phyloP scores from a whole-genome alignment of 2,888 invertebrate genomes.

The Trachelus tabidus region DNA sequence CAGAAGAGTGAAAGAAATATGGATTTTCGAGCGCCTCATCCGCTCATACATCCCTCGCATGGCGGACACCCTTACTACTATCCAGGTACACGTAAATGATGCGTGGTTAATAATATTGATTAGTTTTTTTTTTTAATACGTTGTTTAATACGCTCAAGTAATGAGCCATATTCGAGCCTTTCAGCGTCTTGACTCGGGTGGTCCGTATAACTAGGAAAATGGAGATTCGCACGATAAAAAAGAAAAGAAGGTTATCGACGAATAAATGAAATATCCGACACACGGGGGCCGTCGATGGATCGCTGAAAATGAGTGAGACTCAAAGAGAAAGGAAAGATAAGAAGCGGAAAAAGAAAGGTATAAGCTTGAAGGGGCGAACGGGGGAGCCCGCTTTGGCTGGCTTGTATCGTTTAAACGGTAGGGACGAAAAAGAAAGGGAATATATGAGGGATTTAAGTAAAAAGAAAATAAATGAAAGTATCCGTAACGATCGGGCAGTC shows the following conservation, averaged over 20 bases:
- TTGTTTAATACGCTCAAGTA: neutral
- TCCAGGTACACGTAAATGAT: constrained; percentile 32
- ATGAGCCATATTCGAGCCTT: neutral
- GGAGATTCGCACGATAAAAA: neutral
- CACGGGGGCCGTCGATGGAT: neutral
- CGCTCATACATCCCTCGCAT: constrained; percentile 59
- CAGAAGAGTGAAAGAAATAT: constrained; percentile 37
- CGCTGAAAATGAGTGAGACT: neutral
- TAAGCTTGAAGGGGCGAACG: neutral
- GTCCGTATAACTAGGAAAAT: neutral
- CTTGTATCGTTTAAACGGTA: too few species aligned
- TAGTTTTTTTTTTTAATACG: neutral
- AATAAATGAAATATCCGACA: neutral
- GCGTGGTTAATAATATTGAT: neutral
- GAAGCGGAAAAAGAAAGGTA: neutral
- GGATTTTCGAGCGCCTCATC: constrained; percentile 64
- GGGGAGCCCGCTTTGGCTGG: too few species aligned
- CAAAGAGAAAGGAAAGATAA: neutral
- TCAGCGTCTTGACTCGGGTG: neutral
- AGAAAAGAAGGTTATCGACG: neutral
- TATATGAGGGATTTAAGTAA: neutral
- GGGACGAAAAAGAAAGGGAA: neutral
- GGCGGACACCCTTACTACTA: constrained; percentile 59
- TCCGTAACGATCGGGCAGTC: neutral
- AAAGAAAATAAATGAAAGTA: neutral